Percentiles rank a stretch among this genome's conserved stretches.
These are phyloP conservation scores for Bucco capensis DNA, from an alignment of 2,113 vertebrate species.

Conservation along the genomic window DNA sequence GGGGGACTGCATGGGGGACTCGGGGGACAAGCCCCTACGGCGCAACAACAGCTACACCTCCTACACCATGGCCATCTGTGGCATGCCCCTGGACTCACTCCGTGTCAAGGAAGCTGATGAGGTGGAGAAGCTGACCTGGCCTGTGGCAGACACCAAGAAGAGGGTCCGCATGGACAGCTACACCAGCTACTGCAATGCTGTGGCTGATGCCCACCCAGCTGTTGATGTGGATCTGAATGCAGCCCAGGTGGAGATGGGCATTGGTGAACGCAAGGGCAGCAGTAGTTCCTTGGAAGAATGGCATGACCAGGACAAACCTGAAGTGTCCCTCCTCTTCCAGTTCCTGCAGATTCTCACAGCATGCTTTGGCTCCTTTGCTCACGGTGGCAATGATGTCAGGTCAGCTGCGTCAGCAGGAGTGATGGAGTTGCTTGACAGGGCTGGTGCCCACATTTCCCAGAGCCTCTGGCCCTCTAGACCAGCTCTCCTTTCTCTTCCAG, in stretches of 20 bases:
- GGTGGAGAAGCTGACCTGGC: slow-evolving; percentile 69
- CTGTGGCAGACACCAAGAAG: slow-evolving; percentile 71
- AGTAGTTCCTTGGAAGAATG: slow-evolving; percentile 77
- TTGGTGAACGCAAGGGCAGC: slow-evolving; percentile 56
- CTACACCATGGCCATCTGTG: slow-evolving; percentile 96
- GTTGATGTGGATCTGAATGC: slow-evolving; percentile 71
- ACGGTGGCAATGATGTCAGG: slow-evolving; percentile 98
- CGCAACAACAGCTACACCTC: slow-evolving; percentile 98
- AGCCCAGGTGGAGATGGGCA: slow-evolving; percentile 57
- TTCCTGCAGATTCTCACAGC: slow-evolving; percentile 96
- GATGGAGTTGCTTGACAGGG: not conserved
- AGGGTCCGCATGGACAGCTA: slow-evolving; percentile 89
- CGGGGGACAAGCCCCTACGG: slow-evolving; percentile 83
- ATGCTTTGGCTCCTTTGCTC: slow-evolving; percentile 95
- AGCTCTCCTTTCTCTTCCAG: slow-evolving; percentile 63
- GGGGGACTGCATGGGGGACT: slow-evolving; percentile 92
- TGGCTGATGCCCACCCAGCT: slow-evolving; percentile 71
- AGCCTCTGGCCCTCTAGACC: not conserved
- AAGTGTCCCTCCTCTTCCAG: slow-evolving; percentile 90
- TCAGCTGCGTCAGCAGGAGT: slow-evolving; percentile 27
- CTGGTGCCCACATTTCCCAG: not conserved
- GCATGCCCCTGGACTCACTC: slow-evolving; percentile 86
- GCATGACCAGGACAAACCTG: slow-evolving; percentile 87
- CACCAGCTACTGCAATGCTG: slow-evolving; percentile 88
- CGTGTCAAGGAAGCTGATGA: slow-evolving; percentile 74